Percentiles rank a stretch among this genome's conserved stretches.
Conservation (phyloP, 1,140 invertebrate genomes). For the Aphis gossypii region DNA sequence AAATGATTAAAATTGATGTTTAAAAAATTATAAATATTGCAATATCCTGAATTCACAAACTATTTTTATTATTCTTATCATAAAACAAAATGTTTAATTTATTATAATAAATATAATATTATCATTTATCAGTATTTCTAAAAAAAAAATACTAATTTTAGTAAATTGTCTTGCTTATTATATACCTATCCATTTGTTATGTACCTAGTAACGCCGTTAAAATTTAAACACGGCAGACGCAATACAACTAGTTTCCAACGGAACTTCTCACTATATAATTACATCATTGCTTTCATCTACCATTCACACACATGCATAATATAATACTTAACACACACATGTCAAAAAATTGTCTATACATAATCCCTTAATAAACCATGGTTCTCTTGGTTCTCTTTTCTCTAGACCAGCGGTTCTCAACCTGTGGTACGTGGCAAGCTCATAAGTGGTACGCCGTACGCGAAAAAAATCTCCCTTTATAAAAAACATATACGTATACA, state of each 20-base stretch:
- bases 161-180: too few species aligned
- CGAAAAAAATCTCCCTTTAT: too few species aligned
- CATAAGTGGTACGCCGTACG: too few species aligned
- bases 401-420: not conserved
- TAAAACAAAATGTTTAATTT: too few species aligned
- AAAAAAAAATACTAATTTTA: not conserved
- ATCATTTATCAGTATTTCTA: not conserved
- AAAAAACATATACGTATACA: too few species aligned
- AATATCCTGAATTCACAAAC: not conserved
- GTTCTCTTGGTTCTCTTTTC: not conserved
- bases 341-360: not conserved
- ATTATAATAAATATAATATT: not conserved
- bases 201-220: not conserved
- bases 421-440: too few species aligned
- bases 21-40: too few species aligned
- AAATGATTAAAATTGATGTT: too few species aligned
- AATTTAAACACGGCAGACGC: not conserved
- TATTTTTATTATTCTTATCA: too few species aligned
- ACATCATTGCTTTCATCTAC: not conserved
- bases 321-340: not conserved
- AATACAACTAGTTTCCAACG: too few species aligned
- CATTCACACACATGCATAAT: not conserved
- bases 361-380: not conserved
- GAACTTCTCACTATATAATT: too few species aligned
- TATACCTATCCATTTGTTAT: too few species aligned